Evolutionary conservation across 1,140 invertebrate species (phyloP).

Genomic region (Penaeus chinensis): DNA sequence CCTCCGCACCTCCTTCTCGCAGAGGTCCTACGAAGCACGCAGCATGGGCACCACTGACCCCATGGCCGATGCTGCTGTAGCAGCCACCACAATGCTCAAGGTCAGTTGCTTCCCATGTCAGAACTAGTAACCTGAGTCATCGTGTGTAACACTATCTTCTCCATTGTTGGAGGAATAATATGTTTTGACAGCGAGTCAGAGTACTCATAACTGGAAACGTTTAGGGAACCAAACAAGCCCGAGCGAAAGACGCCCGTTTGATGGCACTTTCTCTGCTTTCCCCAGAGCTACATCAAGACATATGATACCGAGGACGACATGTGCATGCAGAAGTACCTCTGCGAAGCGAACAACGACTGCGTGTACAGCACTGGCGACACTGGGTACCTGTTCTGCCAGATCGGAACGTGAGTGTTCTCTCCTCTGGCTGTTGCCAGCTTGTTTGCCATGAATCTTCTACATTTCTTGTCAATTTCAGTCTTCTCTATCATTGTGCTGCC

Average conservation of each 20-base stretch:
- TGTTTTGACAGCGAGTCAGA: too few relatives aligned
- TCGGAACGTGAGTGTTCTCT: constrained; percentile 84
- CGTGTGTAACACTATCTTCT: too few relatives aligned
- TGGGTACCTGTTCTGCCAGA: constrained; percentile 88
- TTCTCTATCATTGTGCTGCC: too few relatives aligned
- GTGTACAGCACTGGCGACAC: constrained; percentile 81
- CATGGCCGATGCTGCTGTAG: constrained; percentile 85
- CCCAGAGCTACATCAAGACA: constrained; percentile 83
- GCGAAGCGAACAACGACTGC: constrained; percentile 89
- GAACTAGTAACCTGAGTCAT: too few relatives aligned
- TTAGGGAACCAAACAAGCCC: background rate
- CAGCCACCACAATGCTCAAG: constrained; percentile 87
- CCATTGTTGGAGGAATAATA: background rate
- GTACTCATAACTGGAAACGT: background rate
- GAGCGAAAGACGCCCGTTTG: background rate
- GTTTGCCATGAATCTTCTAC: background rate
- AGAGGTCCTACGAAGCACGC: constrained; percentile 83
- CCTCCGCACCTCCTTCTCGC: constrained; percentile 89
- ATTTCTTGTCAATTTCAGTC: too few relatives aligned
- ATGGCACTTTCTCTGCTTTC: constrained; percentile 38
- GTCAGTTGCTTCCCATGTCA: constrained; percentile 66
- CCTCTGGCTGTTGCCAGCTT: background rate
- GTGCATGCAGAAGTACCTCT: constrained; percentile 85
- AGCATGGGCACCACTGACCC: constrained; percentile 86
- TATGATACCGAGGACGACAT: constrained; percentile 83